Conservation (phyloP, 2,113 vertebrate species). For the Sminthopsis crassicaudata region DNA sequence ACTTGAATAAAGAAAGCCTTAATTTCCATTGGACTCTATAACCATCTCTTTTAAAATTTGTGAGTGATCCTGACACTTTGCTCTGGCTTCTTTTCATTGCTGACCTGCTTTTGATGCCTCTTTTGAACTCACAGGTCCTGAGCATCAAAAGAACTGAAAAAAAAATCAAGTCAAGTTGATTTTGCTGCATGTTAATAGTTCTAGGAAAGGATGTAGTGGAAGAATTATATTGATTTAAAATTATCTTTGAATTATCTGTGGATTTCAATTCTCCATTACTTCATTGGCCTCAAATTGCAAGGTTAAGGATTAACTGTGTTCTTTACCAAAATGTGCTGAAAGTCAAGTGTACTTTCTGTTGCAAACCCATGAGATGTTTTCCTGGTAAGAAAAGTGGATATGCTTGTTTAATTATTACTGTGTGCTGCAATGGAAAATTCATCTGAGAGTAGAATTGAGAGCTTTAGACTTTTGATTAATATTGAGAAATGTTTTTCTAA, state of each 20-base stretch:
- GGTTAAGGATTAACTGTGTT: constrained; percentile 17
- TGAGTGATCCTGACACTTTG: constrained; percentile 16
- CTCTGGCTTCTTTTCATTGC: neutral
- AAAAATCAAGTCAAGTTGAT: constrained; percentile 33
- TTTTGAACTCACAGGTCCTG: neutral
- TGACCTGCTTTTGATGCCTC: neutral
- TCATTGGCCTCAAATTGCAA: constrained; percentile 28
- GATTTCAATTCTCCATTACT: neutral
- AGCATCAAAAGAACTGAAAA: constrained; percentile 33
- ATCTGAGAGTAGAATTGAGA: constrained; percentile 16
- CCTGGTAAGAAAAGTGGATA: neutral
- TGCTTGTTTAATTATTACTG: constrained; percentile 44
- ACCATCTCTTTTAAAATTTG: constrained; percentile 18
- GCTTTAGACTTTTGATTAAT: constrained; percentile 39
- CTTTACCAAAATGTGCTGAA: constrained; percentile 22
- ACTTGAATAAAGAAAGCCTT: constrained; percentile 34
- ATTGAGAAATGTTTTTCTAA: constrained; percentile 11
- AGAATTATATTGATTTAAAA: constrained; percentile 13
- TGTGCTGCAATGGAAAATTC: constrained; percentile 20
- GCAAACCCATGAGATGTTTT: constrained; percentile 36
- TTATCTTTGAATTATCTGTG: constrained; percentile 33
- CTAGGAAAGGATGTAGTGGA: constrained; percentile 27
- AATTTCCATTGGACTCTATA: neutral
- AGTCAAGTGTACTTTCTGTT: constrained; percentile 35
- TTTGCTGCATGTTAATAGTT: constrained; percentile 1